Conservation (phyloP, 2,113 vertebrate genomes). For the Plectropomus leopardus region DNA sequence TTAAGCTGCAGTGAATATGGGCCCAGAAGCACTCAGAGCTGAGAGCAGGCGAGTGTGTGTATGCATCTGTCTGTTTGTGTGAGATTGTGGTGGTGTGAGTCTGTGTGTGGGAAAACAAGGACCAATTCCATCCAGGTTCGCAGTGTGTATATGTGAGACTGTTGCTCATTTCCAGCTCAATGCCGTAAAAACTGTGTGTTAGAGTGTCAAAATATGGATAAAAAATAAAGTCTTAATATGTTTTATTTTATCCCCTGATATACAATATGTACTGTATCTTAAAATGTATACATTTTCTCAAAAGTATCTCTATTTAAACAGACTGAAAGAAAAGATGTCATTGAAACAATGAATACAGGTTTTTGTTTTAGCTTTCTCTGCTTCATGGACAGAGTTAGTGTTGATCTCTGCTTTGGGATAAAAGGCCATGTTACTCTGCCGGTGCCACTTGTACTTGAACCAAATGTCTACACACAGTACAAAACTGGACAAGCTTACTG, state of each 20-base stretch:
- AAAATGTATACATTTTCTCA: no score
- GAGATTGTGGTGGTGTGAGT: not conserved
- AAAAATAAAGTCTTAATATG: not conserved
- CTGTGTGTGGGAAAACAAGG: conserved; percentile 39
- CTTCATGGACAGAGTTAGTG: not conserved
- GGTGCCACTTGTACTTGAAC: not conserved
- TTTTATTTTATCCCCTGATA: not conserved
- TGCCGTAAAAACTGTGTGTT: not conserved
- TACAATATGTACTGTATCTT: no score
- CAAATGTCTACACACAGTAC: not conserved
- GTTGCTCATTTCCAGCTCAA: not conserved
- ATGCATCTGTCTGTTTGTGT: conserved; percentile 26
- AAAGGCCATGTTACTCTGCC: not conserved
- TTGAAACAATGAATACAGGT: not conserved
- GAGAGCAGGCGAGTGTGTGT: conserved; percentile 13
- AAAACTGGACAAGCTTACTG: not conserved
- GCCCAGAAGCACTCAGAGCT: conserved; percentile 59
- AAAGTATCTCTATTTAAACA: no score
- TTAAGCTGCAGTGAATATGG: conserved; percentile 78
- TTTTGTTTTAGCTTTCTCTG: no score
- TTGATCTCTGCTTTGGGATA: not conserved
- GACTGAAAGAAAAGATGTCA: not conserved
- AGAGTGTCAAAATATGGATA: not conserved
- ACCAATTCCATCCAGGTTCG: not conserved
- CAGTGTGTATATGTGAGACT: not conserved